These are phyloP conservation scores for Nomada flava DNA, from an alignment of 2,888 invertebrate genomes.

Conservation along the genomic window DNA sequence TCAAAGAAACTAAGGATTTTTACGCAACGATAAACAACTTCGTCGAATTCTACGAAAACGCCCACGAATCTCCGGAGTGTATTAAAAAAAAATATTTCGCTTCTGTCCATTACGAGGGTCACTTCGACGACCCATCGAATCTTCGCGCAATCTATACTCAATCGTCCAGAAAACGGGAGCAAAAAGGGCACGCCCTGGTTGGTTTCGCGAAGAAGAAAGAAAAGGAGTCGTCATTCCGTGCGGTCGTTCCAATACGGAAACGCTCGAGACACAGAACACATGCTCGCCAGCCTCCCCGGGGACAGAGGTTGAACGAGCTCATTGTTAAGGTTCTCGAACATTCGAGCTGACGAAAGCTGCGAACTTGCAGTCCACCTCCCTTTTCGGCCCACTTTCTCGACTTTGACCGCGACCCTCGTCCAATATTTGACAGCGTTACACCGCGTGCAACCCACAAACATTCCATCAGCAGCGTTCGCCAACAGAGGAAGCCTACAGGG, in stretches of 20 bases:
- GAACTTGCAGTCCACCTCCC: conserved; percentile 30
- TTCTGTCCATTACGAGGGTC: neutral
- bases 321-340: neutral
- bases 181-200: neutral
- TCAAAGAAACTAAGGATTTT: no score
- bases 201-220: neutral
- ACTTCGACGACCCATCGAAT: neutral
- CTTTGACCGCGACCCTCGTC: conserved; percentile 56
- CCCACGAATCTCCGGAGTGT: no score
- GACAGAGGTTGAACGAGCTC: conserved; percentile 13
- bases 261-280: neutral
- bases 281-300: neutral
- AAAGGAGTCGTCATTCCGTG: neutral
- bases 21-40: neutral
- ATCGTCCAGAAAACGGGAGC: neutral
- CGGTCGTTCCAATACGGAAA: neutral
- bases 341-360: conserved; percentile 22
- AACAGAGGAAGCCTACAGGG: conserved; percentile 1
- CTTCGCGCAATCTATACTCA: neutral
- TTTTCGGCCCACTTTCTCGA: conserved; percentile 46
- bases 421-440: conserved; percentile 54
- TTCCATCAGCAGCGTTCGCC: conserved; percentile 39
- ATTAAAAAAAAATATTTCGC: no score
- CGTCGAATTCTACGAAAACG: no score
- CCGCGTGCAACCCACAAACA: conserved; percentile 37